Base-by-base conservation (phyloP, 1,140 invertebrate species). In the Trichogramma pretiosum region DNA sequence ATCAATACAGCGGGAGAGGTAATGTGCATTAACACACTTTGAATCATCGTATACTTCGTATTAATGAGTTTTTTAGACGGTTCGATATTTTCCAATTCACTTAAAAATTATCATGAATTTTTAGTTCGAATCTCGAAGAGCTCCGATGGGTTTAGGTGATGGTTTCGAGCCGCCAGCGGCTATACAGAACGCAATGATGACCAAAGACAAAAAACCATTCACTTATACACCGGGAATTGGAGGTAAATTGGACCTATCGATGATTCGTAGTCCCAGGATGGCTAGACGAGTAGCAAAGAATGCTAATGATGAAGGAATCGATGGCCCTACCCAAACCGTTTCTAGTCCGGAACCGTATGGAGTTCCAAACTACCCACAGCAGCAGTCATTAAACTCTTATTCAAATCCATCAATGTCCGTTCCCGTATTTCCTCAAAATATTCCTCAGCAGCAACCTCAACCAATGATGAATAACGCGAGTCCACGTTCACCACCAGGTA, bases 141-240 rank as follows among this genome's bases (percentile, higher is more conserved):
- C n/a, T n/a, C n/a, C n/a, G n/a, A n/a, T n/a, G n/a, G n/a, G n/a
- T n/a, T n/a, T n/a, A n/a, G n/a, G n/a, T n/a, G 60, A 65, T 16
- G 35, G 48, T 5, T 72, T 69, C 44, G 86, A 88, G 62, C 87
- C 90, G 35, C 91, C 90, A 46, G 81, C 85, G 33, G 89, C 87
- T 37, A 86, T 95, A 22, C 88, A 93, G 61, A 90, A 90, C 60
- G 89, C 90, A 5, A 91, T 94, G 88, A 83, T 91, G 80, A 90
- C 86, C 51, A 91, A 93, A 72, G 91, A 95, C 63, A 95, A 93
- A 67, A 93, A 91, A 63, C 91, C 91, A 1, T 95, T 94, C 64
- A 94, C 91, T 3, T 95, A 95, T 63, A 93, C 90, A 13, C 91
- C 90, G 3, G 87, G 87, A 11, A 73, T 73, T 68, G 68, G 68